Base-by-base conservation (phyloP, 2,797 vertebrate genomes). In the Synanceia verrucosa region DNA sequence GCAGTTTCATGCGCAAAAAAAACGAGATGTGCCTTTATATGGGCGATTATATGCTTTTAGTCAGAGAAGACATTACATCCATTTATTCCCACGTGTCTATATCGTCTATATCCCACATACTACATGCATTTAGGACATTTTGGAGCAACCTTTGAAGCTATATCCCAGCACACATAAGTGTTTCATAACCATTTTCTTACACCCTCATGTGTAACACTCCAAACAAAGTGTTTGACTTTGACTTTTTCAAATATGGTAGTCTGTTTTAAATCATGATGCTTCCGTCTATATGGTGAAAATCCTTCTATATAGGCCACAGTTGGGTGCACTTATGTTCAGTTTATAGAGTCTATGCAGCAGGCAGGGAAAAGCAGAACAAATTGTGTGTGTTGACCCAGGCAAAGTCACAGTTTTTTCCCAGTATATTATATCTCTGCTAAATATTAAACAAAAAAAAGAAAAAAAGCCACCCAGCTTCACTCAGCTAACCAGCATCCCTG, bases 81-180 rank as follows among this genome's bases (percentile, higher is more conserved):
- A 52, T 74, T 78, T 71, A 87, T 72, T 83, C 84, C 80, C 84
- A 67, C 43, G 67, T 66, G 74, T 58, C 18, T 65, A 52, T 23
- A 60, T 59, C 61, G 60, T 59, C 43, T 39, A 55, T 43, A 83
- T 51, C 31, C 50, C 23, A 60, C 58, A 70, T 61, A 28, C 36
- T 36, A 28, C 39, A 52, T 62, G 65, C 57, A 85, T 87, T 79
- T 81, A 70, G 83, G 77, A 72, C 72, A 73, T 77, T 85, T 78
- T 74, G 65, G 56, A 65, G 63, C 53, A 84, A 76, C 44, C 24
- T 79, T 81, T 86, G 71, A 78, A 79, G 66, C 33, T n/a, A n/a
- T 70, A 50, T 63, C 36, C 57, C 5, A 53, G 70, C 56, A 64
- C 71, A 75, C 29, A 79, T 76, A 57, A 37, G 68, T 24, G 48